Evolutionary conservation across 2,797 vertebrate genomes (phyloP).

Genomic region (Gobio occitaniae): DNA sequence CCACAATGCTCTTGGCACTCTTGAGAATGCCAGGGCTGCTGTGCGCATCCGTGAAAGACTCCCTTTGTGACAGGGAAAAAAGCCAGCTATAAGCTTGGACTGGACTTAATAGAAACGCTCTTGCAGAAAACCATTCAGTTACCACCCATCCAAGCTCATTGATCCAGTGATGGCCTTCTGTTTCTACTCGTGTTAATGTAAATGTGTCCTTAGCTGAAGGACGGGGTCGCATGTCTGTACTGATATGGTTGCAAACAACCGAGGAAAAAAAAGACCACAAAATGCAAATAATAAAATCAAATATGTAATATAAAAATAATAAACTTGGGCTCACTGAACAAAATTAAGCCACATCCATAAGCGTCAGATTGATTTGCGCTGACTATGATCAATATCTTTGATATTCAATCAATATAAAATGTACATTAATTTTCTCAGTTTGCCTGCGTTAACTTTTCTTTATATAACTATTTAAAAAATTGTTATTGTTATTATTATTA

Average conservation of each 20-base stretch:
- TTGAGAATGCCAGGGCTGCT: constrained; percentile 50
- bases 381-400: not conserved
- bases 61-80: constrained; percentile 48
- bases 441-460: not conserved
- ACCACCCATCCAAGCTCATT: constrained; percentile 31
- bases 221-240: not conserved
- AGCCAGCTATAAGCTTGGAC: constrained; percentile 32
- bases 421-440: not conserved
- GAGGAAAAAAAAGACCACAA: not conserved
- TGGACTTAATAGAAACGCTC: constrained; percentile 45
- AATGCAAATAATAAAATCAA: not conserved
- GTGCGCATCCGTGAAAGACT: constrained; percentile 52
- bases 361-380: not conserved
- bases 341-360: not conserved
- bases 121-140: constrained; percentile 47
- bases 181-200: constrained; percentile 42
- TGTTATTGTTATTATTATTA: not conserved
- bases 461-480: not conserved
- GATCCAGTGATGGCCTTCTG: constrained; percentile 49
- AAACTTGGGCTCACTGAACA: not conserved
- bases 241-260: not conserved
- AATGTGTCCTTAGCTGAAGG: constrained; percentile 37
- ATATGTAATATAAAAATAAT: not conserved
- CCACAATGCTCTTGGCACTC: constrained; percentile 50
- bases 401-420: not conserved